A percentile compares a stretch with the other conserved stretches of the same genome.
phyloP scores from a whole-genome alignment of 2,113 vertebrate genomes.

The Oryzias woworae region DNA sequence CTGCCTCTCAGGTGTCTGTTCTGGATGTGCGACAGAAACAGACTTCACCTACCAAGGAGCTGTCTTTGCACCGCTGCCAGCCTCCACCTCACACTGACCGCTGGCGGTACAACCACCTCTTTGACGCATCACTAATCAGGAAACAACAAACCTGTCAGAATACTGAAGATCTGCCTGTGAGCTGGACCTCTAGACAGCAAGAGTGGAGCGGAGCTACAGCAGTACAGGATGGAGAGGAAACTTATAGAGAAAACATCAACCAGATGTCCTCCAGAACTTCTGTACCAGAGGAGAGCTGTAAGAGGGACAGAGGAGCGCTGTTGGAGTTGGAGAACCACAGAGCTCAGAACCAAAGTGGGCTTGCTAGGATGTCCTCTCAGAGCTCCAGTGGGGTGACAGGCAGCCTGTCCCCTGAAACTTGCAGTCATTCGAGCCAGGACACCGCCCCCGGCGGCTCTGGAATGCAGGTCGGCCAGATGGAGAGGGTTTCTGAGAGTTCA shows the following conservation, averaged over 20 bases:
- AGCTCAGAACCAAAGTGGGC: constrained; percentile 31
- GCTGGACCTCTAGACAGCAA: constrained; percentile 49
- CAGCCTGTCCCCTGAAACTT: constrained; percentile 63
- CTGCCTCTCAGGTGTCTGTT: constrained; percentile 38
- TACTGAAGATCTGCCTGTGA: constrained; percentile 23
- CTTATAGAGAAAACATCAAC: not conserved
- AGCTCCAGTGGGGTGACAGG: constrained; percentile 75
- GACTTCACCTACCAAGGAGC: constrained; percentile 1
- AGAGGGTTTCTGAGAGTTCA: not conserved
- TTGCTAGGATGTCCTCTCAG: constrained; percentile 40
- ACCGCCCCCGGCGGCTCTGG: constrained; percentile 47
- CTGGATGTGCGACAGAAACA: constrained; percentile 42
- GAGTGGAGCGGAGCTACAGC: constrained; percentile 23
- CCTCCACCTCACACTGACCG: constrained; percentile 14
- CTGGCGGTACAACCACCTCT: constrained; percentile 23
- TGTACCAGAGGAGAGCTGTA: constrained; percentile 9
- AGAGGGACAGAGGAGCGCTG: constrained; percentile 6
- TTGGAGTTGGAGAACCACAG: constrained; percentile 2
- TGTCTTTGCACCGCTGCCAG: constrained; percentile 53
- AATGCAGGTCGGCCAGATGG: constrained; percentile 61
- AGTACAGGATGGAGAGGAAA: not conserved
- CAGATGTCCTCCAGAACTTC: not conserved
- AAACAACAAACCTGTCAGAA: constrained; percentile 21
- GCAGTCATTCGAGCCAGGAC: constrained; percentile 62
- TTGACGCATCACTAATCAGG: constrained; percentile 12